Base-by-base conservation (phyloP, 2,797 vertebrate genomes). In the Otus scops region DNA sequence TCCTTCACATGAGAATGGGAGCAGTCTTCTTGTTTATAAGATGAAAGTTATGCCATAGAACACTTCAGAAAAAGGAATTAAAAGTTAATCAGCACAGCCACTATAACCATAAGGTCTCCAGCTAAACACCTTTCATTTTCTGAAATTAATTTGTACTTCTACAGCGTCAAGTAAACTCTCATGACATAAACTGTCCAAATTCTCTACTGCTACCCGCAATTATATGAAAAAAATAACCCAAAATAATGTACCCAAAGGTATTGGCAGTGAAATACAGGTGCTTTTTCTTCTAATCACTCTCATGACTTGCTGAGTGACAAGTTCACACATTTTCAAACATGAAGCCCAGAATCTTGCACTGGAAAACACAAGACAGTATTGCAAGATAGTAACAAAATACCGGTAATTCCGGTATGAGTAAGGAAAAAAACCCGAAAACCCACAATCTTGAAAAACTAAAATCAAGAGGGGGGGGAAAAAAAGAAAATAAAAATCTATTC, bases 341-440 rank as follows among this genome's bases (percentile, higher is more conserved):
- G 13, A 80, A 90, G 41, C 4, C 32, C 38, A 28, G 30, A 79
- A 73, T 43, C 85, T 75, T 78, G 75, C 54, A 67, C 30, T 39
- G 36, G 24, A 79, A 73, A 91, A 87, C 41, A 90, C 18, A 63
- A n/a, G 3, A 6, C 2, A 2, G 6, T 68, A 34, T 6, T 50
- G 19, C 43, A 85, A 87, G 17, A 34, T 0, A 73, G 16, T 61
- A 84, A 85, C 3, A 63, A 83, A 85, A 59, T 30, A 83, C 7
- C 0, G 1, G 28, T 19, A 74, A 77, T 38, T 67, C 18, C 30
- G 54, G 13, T 11, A 22, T 9, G 13, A 63, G 15, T 38, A 57
- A 61, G 26, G 4, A 8, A 47, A n/a, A 56, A 54, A 14, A 10
- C 6, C 7, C 32, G 34, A 39, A 0, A 0, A 1, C 2, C 30